A percentile compares a stretch with the other conserved stretches of the same genome.
These are phyloP conservation scores for Parnassius mnemosyne DNA, from an alignment of 2,888 invertebrate species.

Conservation along the genomic window DNA sequence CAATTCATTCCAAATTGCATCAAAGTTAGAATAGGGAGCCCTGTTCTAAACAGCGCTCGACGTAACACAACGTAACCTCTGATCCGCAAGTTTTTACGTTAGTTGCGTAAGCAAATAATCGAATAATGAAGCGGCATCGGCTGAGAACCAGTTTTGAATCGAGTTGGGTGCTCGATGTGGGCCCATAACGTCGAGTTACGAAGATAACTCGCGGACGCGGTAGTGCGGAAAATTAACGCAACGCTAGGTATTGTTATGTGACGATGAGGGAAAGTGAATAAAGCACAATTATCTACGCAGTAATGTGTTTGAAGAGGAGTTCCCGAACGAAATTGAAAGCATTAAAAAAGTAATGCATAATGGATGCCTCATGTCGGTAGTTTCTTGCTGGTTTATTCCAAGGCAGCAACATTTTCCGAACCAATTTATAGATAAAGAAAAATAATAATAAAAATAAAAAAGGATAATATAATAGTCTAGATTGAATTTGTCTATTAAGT, in stretches of 20 bases:
- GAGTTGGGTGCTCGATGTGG: slow-evolving; percentile 26
- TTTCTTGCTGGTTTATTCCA: too few relatives aligned
- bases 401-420: too few relatives aligned
- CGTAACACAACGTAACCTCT: slow-evolving; percentile 33
- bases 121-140: slow-evolving; percentile 39
- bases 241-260: background rate
- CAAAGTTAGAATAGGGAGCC: background rate
- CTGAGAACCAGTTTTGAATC: slow-evolving; percentile 37
- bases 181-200: slow-evolving; percentile 15
- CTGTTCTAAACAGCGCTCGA: slow-evolving; percentile 6
- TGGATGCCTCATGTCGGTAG: too few relatives aligned
- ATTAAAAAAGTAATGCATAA: background rate
- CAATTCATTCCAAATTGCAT: background rate
- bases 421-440: too few relatives aligned
- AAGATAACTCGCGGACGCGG: slow-evolving; percentile 16
- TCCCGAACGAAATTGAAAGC: slow-evolving; percentile 2
- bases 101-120: slow-evolving; percentile 37
- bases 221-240: slow-evolving; percentile 15
- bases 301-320: background rate
- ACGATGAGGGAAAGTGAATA: slow-evolving; percentile 10
- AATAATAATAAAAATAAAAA: too few relatives aligned
- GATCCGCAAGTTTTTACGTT: slow-evolving; percentile 36
- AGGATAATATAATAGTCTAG: too few relatives aligned
- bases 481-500: too few relatives aligned
- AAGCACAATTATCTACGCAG: slow-evolving; percentile 3